A percentile compares a stretch with the other conserved stretches of the same genome.
Conservation (phyloP, 2,888 invertebrate genomes). For the Criorhina ranunculi region DNA sequence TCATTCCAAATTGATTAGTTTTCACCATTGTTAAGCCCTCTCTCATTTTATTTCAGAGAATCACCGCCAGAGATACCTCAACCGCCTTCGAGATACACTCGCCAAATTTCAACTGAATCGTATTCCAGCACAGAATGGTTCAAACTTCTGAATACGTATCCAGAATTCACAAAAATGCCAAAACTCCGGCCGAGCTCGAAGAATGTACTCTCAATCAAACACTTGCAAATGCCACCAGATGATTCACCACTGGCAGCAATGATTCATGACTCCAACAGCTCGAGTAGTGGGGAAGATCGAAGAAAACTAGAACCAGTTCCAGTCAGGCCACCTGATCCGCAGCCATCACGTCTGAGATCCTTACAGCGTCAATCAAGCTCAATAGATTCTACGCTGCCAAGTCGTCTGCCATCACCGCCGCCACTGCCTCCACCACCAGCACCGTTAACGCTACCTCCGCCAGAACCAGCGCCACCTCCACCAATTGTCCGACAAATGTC, state of each 20-base stretch:
- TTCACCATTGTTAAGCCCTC: no score
- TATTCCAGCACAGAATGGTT: conserved; percentile 83
- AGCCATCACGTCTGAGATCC: conserved; percentile 78
- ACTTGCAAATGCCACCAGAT: conserved; percentile 81
- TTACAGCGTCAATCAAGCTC: conserved; percentile 78
- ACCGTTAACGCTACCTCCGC: conserved; percentile 71
- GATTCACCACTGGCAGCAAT: conserved; percentile 83
- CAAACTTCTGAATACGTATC: conserved; percentile 81
- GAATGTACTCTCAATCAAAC: conserved; percentile 83
- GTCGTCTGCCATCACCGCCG: conserved; percentile 78
- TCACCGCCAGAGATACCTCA: conserved; percentile 72
- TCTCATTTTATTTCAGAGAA: conserved; percentile 60
- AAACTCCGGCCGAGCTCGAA: conserved; percentile 83
- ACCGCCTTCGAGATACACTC: conserved; percentile 76
- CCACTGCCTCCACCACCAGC: conserved; percentile 61
- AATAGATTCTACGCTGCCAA: conserved; percentile 51
- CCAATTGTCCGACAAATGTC: conserved; percentile 80
- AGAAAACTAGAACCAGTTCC: conserved; percentile 77
- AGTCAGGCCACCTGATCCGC: conserved; percentile 79
- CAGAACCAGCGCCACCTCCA: conserved; percentile 78
- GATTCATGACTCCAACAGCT: conserved; percentile 83
- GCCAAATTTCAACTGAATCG: conserved; percentile 80
- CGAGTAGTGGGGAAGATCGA: conserved; percentile 83
- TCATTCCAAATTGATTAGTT: no score
- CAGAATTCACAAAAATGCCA: conserved; percentile 84